Conservation (phyloP, 2,113 vertebrate genomes). For the Talpa occidentalis region DNA sequence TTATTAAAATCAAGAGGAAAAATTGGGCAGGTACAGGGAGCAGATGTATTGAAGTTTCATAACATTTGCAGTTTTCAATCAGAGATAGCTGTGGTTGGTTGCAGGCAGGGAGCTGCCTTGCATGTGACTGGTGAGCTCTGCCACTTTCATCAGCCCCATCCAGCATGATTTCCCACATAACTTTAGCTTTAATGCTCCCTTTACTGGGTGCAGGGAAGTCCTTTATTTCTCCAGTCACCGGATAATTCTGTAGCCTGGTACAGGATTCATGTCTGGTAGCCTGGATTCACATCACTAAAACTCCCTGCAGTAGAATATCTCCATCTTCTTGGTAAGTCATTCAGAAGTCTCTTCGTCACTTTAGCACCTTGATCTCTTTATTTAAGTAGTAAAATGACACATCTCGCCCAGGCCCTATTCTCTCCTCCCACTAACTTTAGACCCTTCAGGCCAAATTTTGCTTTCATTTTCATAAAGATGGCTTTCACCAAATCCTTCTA, state of each 20-base stretch:
- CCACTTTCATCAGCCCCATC: background rate
- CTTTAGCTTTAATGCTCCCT: background rate
- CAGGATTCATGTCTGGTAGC: background rate
- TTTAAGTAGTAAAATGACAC: background rate
- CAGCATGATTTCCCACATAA: background rate
- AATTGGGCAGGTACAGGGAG: background rate
- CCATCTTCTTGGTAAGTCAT: background rate
- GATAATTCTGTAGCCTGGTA: constrained; percentile 19
- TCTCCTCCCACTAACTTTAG: background rate
- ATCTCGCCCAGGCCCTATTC: no score
- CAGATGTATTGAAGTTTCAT: background rate
- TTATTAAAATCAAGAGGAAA: constrained; percentile 18
- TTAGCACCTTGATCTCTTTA: background rate
- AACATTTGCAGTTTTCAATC: background rate
- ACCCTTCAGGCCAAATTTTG: background rate
- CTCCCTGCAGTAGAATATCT: background rate
- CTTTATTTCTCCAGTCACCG: background rate
- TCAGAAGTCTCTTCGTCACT: background rate
- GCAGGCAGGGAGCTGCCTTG: background rate
- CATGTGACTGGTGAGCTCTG: background rate
- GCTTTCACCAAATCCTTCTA: constrained; percentile 23
- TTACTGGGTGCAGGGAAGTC: background rate
- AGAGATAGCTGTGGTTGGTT: background rate
- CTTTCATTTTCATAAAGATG: background rate
- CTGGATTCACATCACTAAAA: background rate